A percentile compares a stretch with the other conserved stretches of the same genome.
Conservation (phyloP, 2,888 invertebrate genomes). For the Leptopterna dolabrata region DNA sequence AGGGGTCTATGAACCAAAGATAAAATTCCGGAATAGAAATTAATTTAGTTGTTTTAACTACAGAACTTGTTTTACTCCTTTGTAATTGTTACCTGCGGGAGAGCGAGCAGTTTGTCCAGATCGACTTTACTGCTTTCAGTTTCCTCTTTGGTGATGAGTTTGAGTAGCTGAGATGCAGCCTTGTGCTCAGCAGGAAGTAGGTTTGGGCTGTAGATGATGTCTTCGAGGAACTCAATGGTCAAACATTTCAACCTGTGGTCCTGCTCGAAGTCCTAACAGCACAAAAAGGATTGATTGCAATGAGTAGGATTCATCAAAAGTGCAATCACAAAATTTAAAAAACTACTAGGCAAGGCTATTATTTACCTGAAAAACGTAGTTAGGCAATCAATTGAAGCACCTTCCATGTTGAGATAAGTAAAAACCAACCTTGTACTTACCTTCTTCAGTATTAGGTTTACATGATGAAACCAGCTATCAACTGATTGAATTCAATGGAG, state of each 20-base stretch:
- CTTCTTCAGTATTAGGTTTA: no score
- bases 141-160: constrained; percentile 82
- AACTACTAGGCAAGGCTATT: no score
- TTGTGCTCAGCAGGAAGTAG: constrained; percentile 89
- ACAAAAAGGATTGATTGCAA: neutral
- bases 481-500: no score
- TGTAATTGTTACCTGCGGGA: constrained; percentile 72
- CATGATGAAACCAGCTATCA: no score
- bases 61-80: neutral
- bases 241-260: constrained; percentile 79
- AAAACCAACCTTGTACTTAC: no score
- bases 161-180: constrained; percentile 83
- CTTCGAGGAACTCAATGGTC: constrained; percentile 88
- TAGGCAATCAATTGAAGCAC: no score
- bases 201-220: constrained; percentile 85
- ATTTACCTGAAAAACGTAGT: no score
- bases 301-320: neutral
- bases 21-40: neutral
- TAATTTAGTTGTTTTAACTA: neutral
- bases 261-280: constrained; percentile 78
- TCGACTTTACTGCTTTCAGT: constrained; percentile 75
- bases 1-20: constrained; percentile 72
- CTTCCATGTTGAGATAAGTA: no score
- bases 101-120: constrained; percentile 75
- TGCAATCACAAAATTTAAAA: neutral